phyloP scores from a whole-genome alignment of 2,797 vertebrate species.

The Babyrousa celebensis region DNA sequence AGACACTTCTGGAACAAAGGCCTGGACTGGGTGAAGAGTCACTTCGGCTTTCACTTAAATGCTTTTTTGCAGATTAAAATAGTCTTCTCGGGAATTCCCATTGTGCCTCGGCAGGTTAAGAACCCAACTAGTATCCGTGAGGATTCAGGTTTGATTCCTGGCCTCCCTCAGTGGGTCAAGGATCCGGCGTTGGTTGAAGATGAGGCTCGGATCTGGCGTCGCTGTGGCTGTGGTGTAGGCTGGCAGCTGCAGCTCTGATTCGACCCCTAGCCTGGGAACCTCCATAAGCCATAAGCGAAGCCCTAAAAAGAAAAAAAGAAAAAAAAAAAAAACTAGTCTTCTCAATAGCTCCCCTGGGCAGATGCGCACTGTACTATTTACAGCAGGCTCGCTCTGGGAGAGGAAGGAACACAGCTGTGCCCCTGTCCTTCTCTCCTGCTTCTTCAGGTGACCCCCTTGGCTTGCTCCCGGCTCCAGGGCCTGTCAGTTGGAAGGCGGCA shows the following conservation, averaged over 20 bases:
- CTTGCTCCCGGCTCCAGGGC: background rate
- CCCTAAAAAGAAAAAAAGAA: background rate
- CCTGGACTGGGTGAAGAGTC: background rate
- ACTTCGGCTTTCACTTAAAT: background rate
- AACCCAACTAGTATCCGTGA: no score
- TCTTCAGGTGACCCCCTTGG: rapidly evolving
- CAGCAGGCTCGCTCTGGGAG: rapidly evolving
- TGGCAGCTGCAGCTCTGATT: no score
- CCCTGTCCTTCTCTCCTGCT: background rate
- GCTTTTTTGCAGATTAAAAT: background rate
- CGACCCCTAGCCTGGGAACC: no score
- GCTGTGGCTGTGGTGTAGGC: no score
- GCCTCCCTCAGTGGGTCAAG: no score
- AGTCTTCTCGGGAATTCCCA: background rate
- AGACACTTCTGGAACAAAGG: background rate
- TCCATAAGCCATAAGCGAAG: no score
- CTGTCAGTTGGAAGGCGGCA: background rate
- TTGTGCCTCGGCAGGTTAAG: no score
- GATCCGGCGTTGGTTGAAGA: no score
- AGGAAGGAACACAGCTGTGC: background rate
- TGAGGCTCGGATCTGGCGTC: no score
- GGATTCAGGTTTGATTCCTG: no score
- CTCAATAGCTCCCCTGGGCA: background rate
- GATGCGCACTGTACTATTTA: background rate
- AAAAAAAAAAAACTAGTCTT: background rate